Percentiles rank a stretch among this genome's conserved stretches.
Evolutionary conservation across 2,113 vertebrate species (phyloP).

Genomic region (Epinephelus moara): DNA sequence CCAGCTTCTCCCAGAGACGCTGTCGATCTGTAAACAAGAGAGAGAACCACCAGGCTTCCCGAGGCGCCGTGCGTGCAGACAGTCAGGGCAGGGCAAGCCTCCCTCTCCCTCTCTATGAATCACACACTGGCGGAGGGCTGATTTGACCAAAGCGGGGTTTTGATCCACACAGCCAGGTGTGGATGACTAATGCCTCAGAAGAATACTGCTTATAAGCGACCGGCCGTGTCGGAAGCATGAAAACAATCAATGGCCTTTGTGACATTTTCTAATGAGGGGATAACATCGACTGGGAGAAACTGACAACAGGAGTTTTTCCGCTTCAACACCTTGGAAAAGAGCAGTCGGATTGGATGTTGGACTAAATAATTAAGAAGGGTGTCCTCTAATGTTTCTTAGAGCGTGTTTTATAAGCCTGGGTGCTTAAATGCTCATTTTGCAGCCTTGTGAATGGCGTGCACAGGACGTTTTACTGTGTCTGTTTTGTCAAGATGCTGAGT

Average conservation of each 20-base stretch:
- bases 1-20: conserved; percentile 66
- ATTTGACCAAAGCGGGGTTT: conserved; percentile 36
- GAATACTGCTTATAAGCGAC: conserved; percentile 18
- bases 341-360: conserved; percentile 8
- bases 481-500: background rate
- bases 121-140: conserved; percentile 25
- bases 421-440: background rate
- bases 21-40: conserved; percentile 78
- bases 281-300: conserved; percentile 6
- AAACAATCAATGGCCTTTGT: conserved; percentile 38
- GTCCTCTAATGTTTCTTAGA: background rate
- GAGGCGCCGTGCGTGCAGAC: conserved; percentile 36
- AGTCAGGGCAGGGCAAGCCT: conserved; percentile 30
- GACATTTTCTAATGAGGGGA: conserved; percentile 44
- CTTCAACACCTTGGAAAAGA: conserved; percentile 19
- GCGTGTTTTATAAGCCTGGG: background rate
- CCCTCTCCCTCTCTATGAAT: conserved; percentile 38
- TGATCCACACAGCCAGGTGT: conserved; percentile 55
- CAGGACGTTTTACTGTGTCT: background rate
- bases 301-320: conserved; percentile 28
- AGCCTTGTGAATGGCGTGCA: background rate
- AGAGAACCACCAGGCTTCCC: conserved; percentile 47
- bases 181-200: conserved; percentile 51
- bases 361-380: conserved; percentile 1
- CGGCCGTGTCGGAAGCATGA: conserved; percentile 13